phyloP scores from a whole-genome alignment of 2,888 invertebrate genomes.

The Eupithecia tripunctaria region DNA sequence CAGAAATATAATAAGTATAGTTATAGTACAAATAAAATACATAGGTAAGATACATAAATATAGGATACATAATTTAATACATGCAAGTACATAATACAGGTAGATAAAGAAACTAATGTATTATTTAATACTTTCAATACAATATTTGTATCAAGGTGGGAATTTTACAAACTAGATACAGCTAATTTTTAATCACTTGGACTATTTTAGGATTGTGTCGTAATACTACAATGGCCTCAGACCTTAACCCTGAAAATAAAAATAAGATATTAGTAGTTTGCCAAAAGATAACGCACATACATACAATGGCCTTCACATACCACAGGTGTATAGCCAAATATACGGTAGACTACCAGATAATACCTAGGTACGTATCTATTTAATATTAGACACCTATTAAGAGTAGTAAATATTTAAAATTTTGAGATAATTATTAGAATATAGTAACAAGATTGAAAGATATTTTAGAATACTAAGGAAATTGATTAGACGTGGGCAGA shows the following conservation, averaged over 20 bases:
- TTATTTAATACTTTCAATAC: slow-evolving; percentile 13
- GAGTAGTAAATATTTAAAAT: neutral
- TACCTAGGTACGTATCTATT: neutral
- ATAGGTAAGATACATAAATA: neutral
- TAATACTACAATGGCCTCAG: slow-evolving; percentile 31
- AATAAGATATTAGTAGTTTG: slow-evolving; percentile 42
- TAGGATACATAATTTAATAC: slow-evolving; percentile 17
- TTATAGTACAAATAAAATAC: neutral
- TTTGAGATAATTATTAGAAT: neutral
- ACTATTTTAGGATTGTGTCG: slow-evolving; percentile 36
- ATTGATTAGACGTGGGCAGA: neutral
- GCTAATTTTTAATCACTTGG: slow-evolving; percentile 29
- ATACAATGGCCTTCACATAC: slow-evolving; percentile 11
- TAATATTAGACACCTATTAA: neutral
- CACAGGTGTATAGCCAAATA: neutral
- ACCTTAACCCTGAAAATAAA: slow-evolving; percentile 64
- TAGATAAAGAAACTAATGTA: neutral
- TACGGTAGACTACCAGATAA: neutral
- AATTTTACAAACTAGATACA: slow-evolving; percentile 29
- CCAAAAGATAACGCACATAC: slow-evolving; percentile 24
- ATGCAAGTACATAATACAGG: slow-evolving; percentile 17
- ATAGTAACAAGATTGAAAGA: neutral
- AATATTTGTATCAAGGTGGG: slow-evolving; percentile 39
- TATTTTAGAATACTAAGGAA: neutral
- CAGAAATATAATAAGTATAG: neutral